Conservation (phyloP, 2,797 vertebrate species). For the Triplophysa bombifrons region DNA sequence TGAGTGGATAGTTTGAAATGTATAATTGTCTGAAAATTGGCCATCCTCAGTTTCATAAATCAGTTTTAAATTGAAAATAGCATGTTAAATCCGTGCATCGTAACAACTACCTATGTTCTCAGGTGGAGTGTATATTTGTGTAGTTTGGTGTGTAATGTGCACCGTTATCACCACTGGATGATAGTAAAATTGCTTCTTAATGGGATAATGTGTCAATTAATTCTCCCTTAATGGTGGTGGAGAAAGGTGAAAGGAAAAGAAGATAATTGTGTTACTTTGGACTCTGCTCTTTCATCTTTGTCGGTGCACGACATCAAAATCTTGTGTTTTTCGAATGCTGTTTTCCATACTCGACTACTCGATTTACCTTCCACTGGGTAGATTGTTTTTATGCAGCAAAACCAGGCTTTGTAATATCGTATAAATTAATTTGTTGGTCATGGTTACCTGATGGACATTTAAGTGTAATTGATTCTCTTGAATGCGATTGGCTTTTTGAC, state of each 20-base stretch:
- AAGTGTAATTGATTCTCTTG: conserved; percentile 15
- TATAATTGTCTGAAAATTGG: neutral
- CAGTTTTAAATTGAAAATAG: conserved; percentile 11
- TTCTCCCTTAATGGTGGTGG: conserved; percentile 29
- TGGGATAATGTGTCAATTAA: conserved; percentile 55
- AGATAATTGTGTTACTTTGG: conserved; percentile 45
- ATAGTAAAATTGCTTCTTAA: conserved; percentile 50
- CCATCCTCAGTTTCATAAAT: neutral
- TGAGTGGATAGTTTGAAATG: neutral
- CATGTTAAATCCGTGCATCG: neutral
- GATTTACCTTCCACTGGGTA: neutral
- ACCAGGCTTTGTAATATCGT: neutral
- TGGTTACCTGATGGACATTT: neutral
- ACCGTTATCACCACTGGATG: conserved; percentile 40
- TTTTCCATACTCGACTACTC: neutral
- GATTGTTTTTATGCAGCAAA: neutral
- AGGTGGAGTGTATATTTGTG: conserved; percentile 9
- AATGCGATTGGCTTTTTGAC: conserved; percentile 20
- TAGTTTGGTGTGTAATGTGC: conserved; percentile 13
- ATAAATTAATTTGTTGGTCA: neutral
- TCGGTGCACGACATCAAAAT: conserved; percentile 17
- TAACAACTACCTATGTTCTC: conserved; percentile 19
- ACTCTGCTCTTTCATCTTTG: conserved; percentile 27
- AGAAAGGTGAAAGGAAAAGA: conserved; percentile 40
- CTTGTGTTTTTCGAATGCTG: conserved; percentile 8